Percentiles rank a stretch among this genome's conserved stretches.
Evolutionary conservation across 2,113 vertebrate genomes (phyloP).

Genomic region (Tor tambroides): DNA sequence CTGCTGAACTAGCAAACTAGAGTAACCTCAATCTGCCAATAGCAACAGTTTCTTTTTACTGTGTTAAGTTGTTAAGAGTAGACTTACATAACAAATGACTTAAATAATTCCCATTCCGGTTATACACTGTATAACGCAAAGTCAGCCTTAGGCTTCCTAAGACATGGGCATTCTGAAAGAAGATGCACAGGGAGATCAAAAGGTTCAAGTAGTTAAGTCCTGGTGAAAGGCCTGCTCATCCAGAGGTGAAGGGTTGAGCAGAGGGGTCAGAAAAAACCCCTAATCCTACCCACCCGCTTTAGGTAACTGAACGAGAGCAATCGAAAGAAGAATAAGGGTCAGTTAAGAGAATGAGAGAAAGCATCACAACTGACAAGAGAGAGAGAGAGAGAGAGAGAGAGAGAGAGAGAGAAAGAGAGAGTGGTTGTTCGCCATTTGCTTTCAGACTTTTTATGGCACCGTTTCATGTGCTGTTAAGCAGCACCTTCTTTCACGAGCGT

Average conservation of each 20-base stretch:
- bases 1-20: slow-evolving; percentile 30
- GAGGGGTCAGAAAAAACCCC: neutral
- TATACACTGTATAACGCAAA: neutral
- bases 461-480: slow-evolving; percentile 43
- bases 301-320: neutral
- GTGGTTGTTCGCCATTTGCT: slow-evolving; percentile 37
- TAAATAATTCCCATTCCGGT: neutral
- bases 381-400: neutral
- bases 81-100: slow-evolving; percentile 15
- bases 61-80: neutral
- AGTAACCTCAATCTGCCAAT: slow-evolving; percentile 49
- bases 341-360: slow-evolving; percentile 4
- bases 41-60: slow-evolving; percentile 12
- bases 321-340: neutral
- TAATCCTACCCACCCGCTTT: neutral
- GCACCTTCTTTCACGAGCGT: slow-evolving; percentile 44
- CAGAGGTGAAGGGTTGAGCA: slow-evolving; percentile 18
- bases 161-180: neutral
- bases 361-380: slow-evolving; percentile 2
- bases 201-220: slow-evolving; percentile 29
- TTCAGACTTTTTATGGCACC: slow-evolving; percentile 31
- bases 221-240: slow-evolving; percentile 5
- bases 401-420: slow-evolving; percentile 11
- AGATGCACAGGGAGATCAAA: slow-evolving; percentile 25
- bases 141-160: neutral